These are phyloP conservation scores for Drosophila kikkawai DNA, from an alignment of 1,140 invertebrate genomes.

Conservation along the genomic window DNA sequence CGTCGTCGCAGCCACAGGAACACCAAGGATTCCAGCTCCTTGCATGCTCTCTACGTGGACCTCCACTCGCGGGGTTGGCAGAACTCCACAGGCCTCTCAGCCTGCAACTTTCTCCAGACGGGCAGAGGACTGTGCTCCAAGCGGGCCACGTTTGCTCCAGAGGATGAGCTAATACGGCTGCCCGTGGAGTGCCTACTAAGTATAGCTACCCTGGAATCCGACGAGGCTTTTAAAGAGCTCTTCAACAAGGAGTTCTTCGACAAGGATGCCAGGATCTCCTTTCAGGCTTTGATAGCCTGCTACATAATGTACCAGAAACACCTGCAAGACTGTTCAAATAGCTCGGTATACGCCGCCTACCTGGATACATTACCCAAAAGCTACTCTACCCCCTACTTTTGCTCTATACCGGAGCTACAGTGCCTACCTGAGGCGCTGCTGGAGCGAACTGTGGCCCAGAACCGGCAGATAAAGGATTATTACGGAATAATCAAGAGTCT, in stretches of 20 bases:
- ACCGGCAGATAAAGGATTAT: conserved; percentile 74
- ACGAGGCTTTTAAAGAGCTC: conserved; percentile 60
- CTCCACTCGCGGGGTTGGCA: conserved; percentile 61
- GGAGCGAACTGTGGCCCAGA: conserved; percentile 69
- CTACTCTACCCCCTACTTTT: conserved; percentile 86
- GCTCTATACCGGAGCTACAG: conserved; percentile 83
- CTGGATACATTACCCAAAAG: conserved; percentile 87
- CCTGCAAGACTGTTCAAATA: conserved; percentile 66
- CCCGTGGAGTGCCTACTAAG: conserved; percentile 68
- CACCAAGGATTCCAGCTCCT: neutral
- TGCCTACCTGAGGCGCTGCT: conserved; percentile 81
- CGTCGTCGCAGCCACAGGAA: conserved; percentile 32
- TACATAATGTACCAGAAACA: conserved; percentile 87
- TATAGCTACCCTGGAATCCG: conserved; percentile 66
- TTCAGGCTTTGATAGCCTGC: conserved; percentile 87
- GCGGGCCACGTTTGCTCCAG: conserved; percentile 21
- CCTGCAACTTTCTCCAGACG: conserved; percentile 41
- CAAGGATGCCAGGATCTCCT: conserved; percentile 75
- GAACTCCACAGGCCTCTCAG: conserved; percentile 61
- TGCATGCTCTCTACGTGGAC: conserved; percentile 56
- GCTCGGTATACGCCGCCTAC: conserved; percentile 85
- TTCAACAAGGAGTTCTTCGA: conserved; percentile 60
- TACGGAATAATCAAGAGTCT: conserved; percentile 53
- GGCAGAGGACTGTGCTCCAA: conserved; percentile 79
- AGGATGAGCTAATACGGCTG: conserved; percentile 65